Base-by-base conservation (phyloP, 2,113 vertebrate genomes). In the cattle (Bos taurus) region DNA sequence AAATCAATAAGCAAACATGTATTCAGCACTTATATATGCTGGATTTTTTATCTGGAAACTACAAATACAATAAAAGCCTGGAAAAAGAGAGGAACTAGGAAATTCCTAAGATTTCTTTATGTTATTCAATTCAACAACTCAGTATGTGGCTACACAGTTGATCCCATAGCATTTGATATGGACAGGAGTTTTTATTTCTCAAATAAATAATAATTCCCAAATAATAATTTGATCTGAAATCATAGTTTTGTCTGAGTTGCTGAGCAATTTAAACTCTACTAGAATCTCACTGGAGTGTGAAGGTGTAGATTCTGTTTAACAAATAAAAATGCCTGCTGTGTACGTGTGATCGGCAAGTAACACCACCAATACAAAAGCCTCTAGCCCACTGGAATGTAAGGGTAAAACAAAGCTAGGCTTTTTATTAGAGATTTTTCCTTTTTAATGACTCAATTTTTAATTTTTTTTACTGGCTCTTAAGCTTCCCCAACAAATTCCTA, bases 171-270 rank as follows among this genome's bases (percentile, higher is more conserved):
- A 94, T 59, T 17, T 59, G 40, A 86, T 54, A 94, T 78, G 13
- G 43, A 57, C 1, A 92, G 23, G 36, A 71, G 17, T 86, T 77
- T 74, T 1, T 78, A 71, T 71, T 94, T 81, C 54, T 48, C 60
- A 82, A 52, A 46, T 52, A 86, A 89, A 87, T 33, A 33, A 48
- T 80, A 43, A 93, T 93, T 81, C 46, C 40, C 67, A 85, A 89
- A 91, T 33, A n/a, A 48, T 74, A 50, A 91, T 96, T 89, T 97
- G 81, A 96, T 6, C 56, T 94, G 52, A 86, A 85, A 95, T 95
- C 5, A 91, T 48, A 64, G 77, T 80, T 88, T 78, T 30, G 96
- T 85, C 82, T 30, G 96, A 40, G 26, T 33, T 86, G 40, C 50
- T 93, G 10, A 81, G 64, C 48, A 88, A 62, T 46, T 91, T 82